These are phyloP conservation scores for Cantharis rufa DNA, from an alignment of 2,888 invertebrate genomes.

Conservation along the genomic window DNA sequence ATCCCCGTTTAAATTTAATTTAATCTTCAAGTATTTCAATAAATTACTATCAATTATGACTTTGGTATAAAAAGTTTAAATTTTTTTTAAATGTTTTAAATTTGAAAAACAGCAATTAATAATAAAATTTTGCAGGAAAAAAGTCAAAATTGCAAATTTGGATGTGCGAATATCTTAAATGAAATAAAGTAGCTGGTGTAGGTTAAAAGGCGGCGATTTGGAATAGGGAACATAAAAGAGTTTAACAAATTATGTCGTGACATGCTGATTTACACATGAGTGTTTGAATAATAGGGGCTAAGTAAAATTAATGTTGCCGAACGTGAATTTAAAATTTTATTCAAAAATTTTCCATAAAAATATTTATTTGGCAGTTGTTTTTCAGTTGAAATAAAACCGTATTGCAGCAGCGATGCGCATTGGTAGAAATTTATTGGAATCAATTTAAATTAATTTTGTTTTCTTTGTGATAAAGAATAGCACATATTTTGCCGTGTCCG, in stretches of 20 bases:
- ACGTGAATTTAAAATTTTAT: not conserved
- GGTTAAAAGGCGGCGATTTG: not conserved
- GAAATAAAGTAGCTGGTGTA: not conserved
- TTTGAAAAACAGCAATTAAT: no score
- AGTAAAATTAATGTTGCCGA: not conserved
- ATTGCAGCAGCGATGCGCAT: not conserved
- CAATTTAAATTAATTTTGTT: constrained; percentile 3
- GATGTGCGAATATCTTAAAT: not conserved
- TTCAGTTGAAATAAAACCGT: not conserved
- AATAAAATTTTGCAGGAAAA: no score
- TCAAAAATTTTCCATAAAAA: not conserved
- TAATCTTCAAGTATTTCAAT: no score
- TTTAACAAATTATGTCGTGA: not conserved
- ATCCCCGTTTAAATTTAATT: no score
- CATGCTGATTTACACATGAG: not conserved
- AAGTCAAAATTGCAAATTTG: no score
- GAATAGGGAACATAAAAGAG: not conserved
- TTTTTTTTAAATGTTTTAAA: no score
- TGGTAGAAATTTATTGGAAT: not conserved
- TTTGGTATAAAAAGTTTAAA: no score
- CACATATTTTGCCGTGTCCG: constrained; percentile 40
- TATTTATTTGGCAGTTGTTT: not conserved
- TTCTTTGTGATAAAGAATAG: constrained; percentile 7
- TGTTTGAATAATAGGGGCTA: not conserved
- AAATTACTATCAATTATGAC: no score